Evolutionary conservation across 2,888 invertebrate species (phyloP), one percentile per base, ranked within the genome.

Genomic region (Rotaria macrura): DNA sequence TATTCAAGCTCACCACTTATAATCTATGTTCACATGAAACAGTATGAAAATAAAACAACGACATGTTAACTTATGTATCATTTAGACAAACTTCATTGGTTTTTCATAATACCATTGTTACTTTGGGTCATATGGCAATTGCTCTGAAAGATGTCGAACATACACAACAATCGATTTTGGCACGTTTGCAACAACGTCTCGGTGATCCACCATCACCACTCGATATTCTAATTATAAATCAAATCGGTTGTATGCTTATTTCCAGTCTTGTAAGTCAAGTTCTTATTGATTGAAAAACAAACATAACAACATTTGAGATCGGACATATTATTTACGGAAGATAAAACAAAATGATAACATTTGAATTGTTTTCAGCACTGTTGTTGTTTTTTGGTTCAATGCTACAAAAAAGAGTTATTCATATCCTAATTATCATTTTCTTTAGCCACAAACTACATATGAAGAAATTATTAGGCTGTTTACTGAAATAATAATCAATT

Each of bases 191-290:
- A 89, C 97, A 99, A 91, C 93, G 93, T 52, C 94, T 99, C 89
- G 97, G 97, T 89, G 94, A 95, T 74, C 95, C 96, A 0, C 96
- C 97, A 0, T 95, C 96, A 0, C 93, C 94, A 14, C 92, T 98
- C 87, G 98, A 99, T 91, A 94, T 94, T 0, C 92, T 98, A 47
- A 99, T 99, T 89, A 95, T 99, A 12, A 96, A 97, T 91, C 98
- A 98, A 91, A 92, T 99, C 84, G 98, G 98, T 25, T 96, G 96
- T 90, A 98, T 99, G 94, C 95, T 98, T 87, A 95, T 99, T 85
- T 96, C 97, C 43, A 92, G 92, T 87, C 90, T 90, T 88, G 91
- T 91, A 87, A 89, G 90, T 89, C 0, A 34, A 34, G 6, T 17
- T 29, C 25, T n/a, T 29, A 12, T 29, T 34, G 10, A 4, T 9